Evolutionary conservation across 2,888 invertebrate genomes (phyloP), one percentile per base, ranked within the genome.

Genomic region (Colostygia pectinataria): DNA sequence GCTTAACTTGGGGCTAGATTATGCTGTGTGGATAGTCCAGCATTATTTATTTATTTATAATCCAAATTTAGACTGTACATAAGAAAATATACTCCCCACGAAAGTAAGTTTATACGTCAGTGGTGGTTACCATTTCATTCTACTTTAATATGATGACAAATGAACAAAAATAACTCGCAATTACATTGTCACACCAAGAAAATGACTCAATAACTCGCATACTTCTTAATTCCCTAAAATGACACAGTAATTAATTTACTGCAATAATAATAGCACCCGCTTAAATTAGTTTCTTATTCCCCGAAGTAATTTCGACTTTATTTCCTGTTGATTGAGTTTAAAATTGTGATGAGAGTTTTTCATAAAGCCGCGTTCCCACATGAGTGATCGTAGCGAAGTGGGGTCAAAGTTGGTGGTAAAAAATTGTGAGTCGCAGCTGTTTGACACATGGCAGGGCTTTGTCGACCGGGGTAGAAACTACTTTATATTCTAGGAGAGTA

Each of bases 351-450:
- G 70, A 63, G 66, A 63, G 67, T 71, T 68, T 58, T 57, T 63
- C 40, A 67, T 71, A 77, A 77, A 80, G 81, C 75, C 67, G 71
- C 74, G 83, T 88, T 88, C 87, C 84, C 88, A 85, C 81, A 88
- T 86, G 88, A 87, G 75, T 80, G 83, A 86, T 87, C 80, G 80
- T 63, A 70, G 74, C 75, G 76, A 80, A 83, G 86, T 80, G 87
- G 87, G 87, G 87, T 88, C 87, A 88, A 80, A 83, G 83, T 87
- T 79, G 73, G 78, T 77, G 77, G 81, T 86, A 84, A 86, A 88
- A 89, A 88, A 85, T 75, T 69, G 74, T 74, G 68, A 54, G 69
- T 71, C 78, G 77, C 89, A 89, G 88, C 81, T 90, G 89, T 80
- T 74, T 72, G 80, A 81, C 88, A 89, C 81, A 83, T 83, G 83